Percentiles rank a stretch among this genome's conserved stretches.
phyloP scores from a whole-genome alignment of 1,140 invertebrate genomes.

The Drosophila asahinai region DNA sequence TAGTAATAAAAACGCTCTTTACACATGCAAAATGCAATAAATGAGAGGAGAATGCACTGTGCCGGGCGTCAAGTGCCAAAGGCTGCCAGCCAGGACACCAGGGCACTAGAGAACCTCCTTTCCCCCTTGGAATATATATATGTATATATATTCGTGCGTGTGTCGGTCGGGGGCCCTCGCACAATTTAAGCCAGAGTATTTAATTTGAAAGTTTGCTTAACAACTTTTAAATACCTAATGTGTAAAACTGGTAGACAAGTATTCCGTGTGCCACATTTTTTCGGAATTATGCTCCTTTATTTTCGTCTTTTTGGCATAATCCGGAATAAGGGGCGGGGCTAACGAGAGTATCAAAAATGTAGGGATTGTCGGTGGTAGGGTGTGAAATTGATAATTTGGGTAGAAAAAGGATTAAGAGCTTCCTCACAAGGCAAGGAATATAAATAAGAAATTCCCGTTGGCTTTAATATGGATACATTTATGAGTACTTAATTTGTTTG shows the following conservation, averaged over 20 bases:
- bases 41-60: constrained; percentile 21
- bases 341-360: not conserved
- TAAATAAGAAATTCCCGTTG: too few relatives aligned
- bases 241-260: constrained; percentile 45
- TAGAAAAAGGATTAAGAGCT: not conserved
- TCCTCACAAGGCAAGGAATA: not conserved
- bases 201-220: constrained; percentile 76
- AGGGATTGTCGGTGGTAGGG: not conserved
- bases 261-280: constrained; percentile 59
- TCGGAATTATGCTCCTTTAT: constrained; percentile 14
- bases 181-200: constrained; percentile 65
- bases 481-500: too few relatives aligned
- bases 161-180: constrained; percentile 44
- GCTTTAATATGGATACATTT: too few relatives aligned
- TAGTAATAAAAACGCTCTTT: constrained; percentile 41
- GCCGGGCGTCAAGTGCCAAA: constrained; percentile 25
- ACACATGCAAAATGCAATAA: constrained; percentile 67
- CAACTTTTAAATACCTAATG: constrained; percentile 75
- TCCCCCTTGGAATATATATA: constrained; percentile 1
- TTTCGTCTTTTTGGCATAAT: constrained; percentile 1
- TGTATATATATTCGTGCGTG: not conserved
- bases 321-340: not conserved
- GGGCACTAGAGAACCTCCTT: not conserved
- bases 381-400: not conserved
- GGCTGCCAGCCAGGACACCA: constrained; percentile 33